Conservation (phyloP, 2,888 invertebrate species). For the Macroteleia sp. region DNA sequence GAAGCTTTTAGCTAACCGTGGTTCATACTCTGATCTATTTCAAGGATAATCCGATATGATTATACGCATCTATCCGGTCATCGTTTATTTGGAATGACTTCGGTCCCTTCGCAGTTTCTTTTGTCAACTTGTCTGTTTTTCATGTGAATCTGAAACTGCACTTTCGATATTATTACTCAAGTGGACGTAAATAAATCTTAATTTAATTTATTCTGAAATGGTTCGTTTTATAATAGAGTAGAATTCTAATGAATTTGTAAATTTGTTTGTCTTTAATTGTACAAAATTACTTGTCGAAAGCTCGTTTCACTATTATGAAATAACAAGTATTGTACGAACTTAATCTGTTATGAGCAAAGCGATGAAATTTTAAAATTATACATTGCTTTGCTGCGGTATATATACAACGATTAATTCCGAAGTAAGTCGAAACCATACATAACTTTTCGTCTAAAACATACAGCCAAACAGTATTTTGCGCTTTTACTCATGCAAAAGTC, state of each 20-base stretch:
- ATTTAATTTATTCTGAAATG: slow-evolving; percentile 13
- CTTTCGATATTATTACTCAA: slow-evolving; percentile 10
- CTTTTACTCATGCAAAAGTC: slow-evolving; percentile 58
- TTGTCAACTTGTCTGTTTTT: slow-evolving; percentile 60
- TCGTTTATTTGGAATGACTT: slow-evolving; percentile 81
- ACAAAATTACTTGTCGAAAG: slow-evolving; percentile 16
- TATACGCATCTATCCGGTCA: slow-evolving; percentile 82
- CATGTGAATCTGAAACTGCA: slow-evolving; percentile 19
- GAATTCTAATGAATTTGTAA: slow-evolving; percentile 1
- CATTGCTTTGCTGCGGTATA: slow-evolving; percentile 34
- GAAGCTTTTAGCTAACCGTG: too few species aligned
- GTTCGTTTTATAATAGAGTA: background rate
- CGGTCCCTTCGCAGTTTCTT: slow-evolving; percentile 57
- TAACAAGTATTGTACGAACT: slow-evolving; percentile 18
- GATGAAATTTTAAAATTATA: slow-evolving; percentile 53
- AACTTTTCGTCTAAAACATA: slow-evolving; percentile 52
- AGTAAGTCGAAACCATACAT: slow-evolving; percentile 36
- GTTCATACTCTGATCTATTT: slow-evolving; percentile 81
- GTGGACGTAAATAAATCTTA: slow-evolving; percentile 1
- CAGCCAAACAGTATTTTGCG: slow-evolving; percentile 34
- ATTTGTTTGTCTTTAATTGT: slow-evolving; percentile 13
- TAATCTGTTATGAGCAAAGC: slow-evolving; percentile 12
- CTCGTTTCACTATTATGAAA: slow-evolving; percentile 12
- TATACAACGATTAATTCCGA: slow-evolving; percentile 47
- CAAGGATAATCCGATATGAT: slow-evolving; percentile 83